These are phyloP conservation scores for Cerastoderma edule DNA, from an alignment of 2,888 invertebrate genomes.

Conservation along the genomic window DNA sequence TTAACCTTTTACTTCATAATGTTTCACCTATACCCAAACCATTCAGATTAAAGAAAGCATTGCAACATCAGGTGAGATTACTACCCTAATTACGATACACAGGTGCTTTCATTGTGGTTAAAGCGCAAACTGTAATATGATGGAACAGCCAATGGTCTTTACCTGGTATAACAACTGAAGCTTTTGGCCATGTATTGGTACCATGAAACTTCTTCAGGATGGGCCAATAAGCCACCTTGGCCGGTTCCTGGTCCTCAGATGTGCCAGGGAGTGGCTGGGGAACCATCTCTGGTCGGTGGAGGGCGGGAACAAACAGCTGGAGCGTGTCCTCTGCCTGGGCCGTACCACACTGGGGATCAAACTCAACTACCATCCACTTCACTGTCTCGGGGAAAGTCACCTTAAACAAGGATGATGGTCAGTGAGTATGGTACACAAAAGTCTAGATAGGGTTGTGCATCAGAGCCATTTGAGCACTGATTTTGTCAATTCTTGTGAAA, in stretches of 20 bases:
- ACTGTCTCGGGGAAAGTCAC: slow-evolving; percentile 95
- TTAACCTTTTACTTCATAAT: too few species aligned
- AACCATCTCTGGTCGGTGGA: slow-evolving; percentile 46
- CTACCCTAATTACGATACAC: too few species aligned
- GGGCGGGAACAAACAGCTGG: slow-evolving; percentile 84
- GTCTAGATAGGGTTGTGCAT: too few species aligned
- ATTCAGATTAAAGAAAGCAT: too few species aligned
- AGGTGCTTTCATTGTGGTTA: too few species aligned
- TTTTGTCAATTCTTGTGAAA: too few species aligned
- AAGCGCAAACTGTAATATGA: not conserved
- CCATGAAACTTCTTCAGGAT: slow-evolving; percentile 84
- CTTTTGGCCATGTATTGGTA: slow-evolving; percentile 93
- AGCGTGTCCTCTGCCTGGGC: slow-evolving; percentile 95
- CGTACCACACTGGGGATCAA: slow-evolving; percentile 95
- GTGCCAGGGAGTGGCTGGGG: slow-evolving; percentile 40
- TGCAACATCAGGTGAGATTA: too few species aligned
- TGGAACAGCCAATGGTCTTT: not conserved
- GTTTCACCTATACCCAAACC: too few species aligned
- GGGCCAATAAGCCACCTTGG: slow-evolving; percentile 79
- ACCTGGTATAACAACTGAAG: slow-evolving; percentile 90
- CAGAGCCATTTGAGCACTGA: too few species aligned
- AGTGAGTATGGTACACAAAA: too few species aligned
- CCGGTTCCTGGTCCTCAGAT: slow-evolving; percentile 55
- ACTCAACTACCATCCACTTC: slow-evolving; percentile 96
- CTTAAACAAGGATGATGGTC: slow-evolving; percentile 67